Percentiles rank a stretch among this genome's conserved stretches.
These are phyloP conservation scores for Astreopora myriophthalma DNA, from an alignment of 64 coral and sea anemone species.

Conservation along the genomic window DNA sequence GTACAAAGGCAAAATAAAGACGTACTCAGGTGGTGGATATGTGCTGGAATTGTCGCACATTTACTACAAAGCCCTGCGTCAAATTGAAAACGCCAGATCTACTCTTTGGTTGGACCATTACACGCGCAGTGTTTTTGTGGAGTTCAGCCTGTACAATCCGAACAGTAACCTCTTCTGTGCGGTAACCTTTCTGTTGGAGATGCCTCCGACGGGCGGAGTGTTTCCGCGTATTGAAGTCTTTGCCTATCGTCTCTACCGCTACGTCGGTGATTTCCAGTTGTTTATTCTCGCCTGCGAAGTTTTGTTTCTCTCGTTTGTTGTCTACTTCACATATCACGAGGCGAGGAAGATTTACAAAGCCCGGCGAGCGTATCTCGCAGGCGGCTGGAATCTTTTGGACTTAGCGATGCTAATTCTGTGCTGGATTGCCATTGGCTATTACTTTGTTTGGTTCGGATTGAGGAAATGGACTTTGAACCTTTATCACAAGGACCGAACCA, in stretches of 20 bases:
- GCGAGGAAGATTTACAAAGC: slow-evolving; percentile 59
- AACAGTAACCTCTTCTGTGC: slow-evolving; percentile 89
- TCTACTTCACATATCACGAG: slow-evolving; percentile 84
- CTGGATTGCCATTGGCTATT: slow-evolving; percentile 73
- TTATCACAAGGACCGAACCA: slow-evolving; percentile 62
- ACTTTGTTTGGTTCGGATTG: slow-evolving; percentile 78
- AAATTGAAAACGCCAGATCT: slow-evolving; percentile 43
- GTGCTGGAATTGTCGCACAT: slow-evolving; percentile 67
- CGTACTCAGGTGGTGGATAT: slow-evolving; percentile 96
- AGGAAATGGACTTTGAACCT: slow-evolving; percentile 71
- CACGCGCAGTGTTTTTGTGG: slow-evolving; percentile 78
- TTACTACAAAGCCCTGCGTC: slow-evolving; percentile 73
- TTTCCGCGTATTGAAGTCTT: slow-evolving; percentile 56
- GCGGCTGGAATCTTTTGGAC: slow-evolving; percentile 78
- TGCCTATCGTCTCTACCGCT: slow-evolving; percentile 80
- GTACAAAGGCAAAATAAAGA: slow-evolving; percentile 54
- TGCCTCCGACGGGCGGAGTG: slow-evolving; percentile 72
- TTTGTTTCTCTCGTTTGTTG: slow-evolving; percentile 68
- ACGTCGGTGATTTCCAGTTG: slow-evolving; percentile 92
- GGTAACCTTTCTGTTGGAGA: slow-evolving; percentile 75
- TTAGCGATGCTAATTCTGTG: slow-evolving; percentile 48
- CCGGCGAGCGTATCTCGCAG: slow-evolving; percentile 54
- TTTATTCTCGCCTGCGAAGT: slow-evolving; percentile 88
- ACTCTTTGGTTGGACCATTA: slow-evolving; percentile 77
- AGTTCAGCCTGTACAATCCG: slow-evolving; percentile 91